These are phyloP conservation scores for Drosophila jambulina DNA, from an alignment of 1,140 invertebrate genomes.

Conservation along the genomic window DNA sequence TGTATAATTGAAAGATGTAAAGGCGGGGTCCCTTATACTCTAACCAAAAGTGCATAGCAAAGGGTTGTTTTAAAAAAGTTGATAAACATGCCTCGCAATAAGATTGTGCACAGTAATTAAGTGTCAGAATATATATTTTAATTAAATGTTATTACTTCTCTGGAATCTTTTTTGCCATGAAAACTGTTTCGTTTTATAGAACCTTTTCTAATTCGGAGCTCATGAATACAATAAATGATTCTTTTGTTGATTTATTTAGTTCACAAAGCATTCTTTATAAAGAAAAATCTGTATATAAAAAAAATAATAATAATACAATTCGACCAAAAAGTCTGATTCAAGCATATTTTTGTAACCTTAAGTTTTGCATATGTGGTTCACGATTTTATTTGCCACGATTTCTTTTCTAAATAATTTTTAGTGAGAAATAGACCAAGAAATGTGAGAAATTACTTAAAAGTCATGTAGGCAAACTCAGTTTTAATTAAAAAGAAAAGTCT, in stretches of 20 bases:
- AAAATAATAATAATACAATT: background rate
- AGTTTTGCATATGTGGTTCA: background rate
- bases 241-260: background rate
- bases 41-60: background rate
- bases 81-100: background rate
- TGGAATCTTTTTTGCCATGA: background rate
- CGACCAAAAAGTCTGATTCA: background rate
- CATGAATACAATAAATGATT: background rate
- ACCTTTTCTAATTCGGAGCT: too few relatives aligned
- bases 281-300: background rate
- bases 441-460: background rate
- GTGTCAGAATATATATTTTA: background rate
- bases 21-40: conserved; percentile 10
- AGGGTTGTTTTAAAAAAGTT: background rate
- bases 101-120: background rate
- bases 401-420: background rate
- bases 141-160: background rate
- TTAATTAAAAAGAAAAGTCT: background rate
- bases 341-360: background rate
- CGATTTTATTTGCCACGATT: background rate
- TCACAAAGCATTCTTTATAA: background rate
- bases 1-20: conserved; percentile 2
- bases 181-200: background rate
- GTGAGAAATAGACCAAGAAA: background rate
- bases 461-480: background rate